Evolutionary conservation across 2,888 invertebrate genomes (phyloP).

Genomic region (Epinotia nisella): DNA sequence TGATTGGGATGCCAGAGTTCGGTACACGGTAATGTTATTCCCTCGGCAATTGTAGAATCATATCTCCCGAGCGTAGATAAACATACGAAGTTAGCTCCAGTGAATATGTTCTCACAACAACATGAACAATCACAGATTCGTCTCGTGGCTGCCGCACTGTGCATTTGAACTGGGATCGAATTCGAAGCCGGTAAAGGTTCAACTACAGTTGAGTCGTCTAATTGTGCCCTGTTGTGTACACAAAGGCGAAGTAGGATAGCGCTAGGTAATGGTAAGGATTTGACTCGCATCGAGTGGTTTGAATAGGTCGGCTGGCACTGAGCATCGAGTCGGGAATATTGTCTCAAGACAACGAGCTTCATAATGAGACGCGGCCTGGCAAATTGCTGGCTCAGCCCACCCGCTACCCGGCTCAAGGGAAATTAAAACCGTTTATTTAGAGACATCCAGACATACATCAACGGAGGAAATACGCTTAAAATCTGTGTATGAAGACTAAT

Average conservation of each 20-base stretch:
- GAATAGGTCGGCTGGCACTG: constrained; percentile 36
- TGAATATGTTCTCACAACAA: constrained; percentile 33
- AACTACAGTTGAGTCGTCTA: constrained; percentile 3
- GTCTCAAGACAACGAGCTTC: constrained; percentile 61
- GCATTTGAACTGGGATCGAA: constrained; percentile 31
- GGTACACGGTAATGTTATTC: constrained; percentile 20
- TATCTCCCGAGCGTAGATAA: constrained; percentile 34
- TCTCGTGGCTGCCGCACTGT: constrained; percentile 42
- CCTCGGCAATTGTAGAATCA: constrained; percentile 25
- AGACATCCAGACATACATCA: constrained; percentile 58
- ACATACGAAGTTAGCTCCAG: constrained; percentile 28
- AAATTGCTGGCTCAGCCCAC: constrained; percentile 62
- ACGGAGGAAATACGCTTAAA: constrained; percentile 48
- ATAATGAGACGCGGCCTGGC: constrained; percentile 64
- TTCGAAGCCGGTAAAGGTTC: constrained; percentile 22
- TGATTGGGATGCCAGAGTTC: constrained; percentile 27
- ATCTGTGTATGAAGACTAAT: constrained; percentile 43
- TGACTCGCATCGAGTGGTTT: constrained; percentile 13
- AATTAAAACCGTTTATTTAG: constrained; percentile 72
- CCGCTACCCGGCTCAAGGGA: constrained; percentile 62
- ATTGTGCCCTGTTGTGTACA: constrained; percentile 6
- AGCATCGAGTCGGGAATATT: constrained; percentile 52
- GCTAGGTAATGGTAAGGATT: constrained; percentile 15
- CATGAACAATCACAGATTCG: constrained; percentile 38
- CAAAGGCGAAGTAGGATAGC: constrained; percentile 10